Conservation (phyloP, 2,797 vertebrate species). For the Huso huso region DNA sequence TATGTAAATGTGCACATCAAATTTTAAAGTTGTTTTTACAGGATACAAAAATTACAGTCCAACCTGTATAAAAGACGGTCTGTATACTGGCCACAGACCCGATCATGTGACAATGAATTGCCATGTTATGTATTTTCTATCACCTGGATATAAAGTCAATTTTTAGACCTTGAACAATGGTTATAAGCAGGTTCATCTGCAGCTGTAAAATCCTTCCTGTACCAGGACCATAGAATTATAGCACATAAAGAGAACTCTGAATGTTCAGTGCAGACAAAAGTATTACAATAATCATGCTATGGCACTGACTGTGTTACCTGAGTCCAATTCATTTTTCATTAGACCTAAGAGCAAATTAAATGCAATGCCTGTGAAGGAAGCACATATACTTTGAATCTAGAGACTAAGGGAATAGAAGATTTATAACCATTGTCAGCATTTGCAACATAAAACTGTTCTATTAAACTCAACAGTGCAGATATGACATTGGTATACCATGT, state of each 20-base stretch:
- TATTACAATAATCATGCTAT: slow-evolving; percentile 4
- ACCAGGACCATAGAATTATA: slow-evolving; percentile 2
- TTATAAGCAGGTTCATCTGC: too few relatives aligned
- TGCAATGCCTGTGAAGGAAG: slow-evolving; percentile 36
- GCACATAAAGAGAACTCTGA: not conserved
- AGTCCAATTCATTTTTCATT: slow-evolving; percentile 52
- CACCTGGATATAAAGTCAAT: too few relatives aligned
- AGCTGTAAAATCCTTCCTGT: too few relatives aligned
- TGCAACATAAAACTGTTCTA: slow-evolving; percentile 56
- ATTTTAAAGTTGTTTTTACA: too few relatives aligned
- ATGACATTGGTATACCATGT: slow-evolving; percentile 45
- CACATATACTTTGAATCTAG: slow-evolving; percentile 38
- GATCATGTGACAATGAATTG: too few relatives aligned
- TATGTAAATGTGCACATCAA: too few relatives aligned
- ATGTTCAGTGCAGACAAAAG: not conserved
- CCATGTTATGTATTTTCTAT: too few relatives aligned
- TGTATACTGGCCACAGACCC: too few relatives aligned
- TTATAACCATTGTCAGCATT: slow-evolving; percentile 51
- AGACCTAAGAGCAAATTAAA: slow-evolving; percentile 46
- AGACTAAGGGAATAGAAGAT: slow-evolving; percentile 39
- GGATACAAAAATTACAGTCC: too few relatives aligned
- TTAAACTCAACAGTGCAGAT: slow-evolving; percentile 41
- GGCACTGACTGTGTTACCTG: slow-evolving; percentile 35
- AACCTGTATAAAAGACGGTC: too few relatives aligned
- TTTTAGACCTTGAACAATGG: too few relatives aligned